Base-by-base conservation (phyloP, 2,888 invertebrate genomes). In the Drosophila mimetica region DNA sequence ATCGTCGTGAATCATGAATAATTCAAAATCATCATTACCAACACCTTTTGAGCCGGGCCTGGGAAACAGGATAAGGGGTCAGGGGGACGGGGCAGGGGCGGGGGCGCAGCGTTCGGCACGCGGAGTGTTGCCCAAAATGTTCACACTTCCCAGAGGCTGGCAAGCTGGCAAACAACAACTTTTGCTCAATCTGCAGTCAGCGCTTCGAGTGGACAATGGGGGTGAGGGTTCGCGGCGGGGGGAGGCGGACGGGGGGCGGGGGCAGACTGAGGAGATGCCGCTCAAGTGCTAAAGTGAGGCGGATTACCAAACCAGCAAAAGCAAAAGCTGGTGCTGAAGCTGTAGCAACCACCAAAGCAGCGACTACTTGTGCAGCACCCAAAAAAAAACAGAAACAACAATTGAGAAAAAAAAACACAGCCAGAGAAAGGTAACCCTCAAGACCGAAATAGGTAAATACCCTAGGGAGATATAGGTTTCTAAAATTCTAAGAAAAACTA, bases 251-350 rank as follows among this genome's bases (percentile, higher is more conserved):
- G 47, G 61, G 14, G 54, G 9, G 13, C 53, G 69, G 48, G 57
- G 47, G 59, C 47, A 65, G 76, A 55, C 51, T 39, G 65, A 34
- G 60, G 76, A 72, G 88, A 82, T 74, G 81, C 88, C 83, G 88
- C 79, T 84, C 88, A 84, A 84, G 84, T 84, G 84, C 88, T 84
- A 88, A 84, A 84, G 87, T 84, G 84, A 84, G 88, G 88, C 88
- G 88, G 84, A 84, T 84, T 84, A 84, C 88, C 74, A 74, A 67
- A 67, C 83, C 73, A 58, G 80, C 80, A 72, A 74, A 75, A 74
- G 72, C 77, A 77, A 71, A 71, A 66, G 71, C 70, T 37, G 51
- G 20, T 48, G 42, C 61, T 46, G 46, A 8, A 55, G 54, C 73
- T 41, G 36, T 67, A 69, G 65, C 64, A 28, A 64, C 67, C 63